Conservation (phyloP, 2,113 vertebrate genomes). For the Carassius carassius region DNA sequence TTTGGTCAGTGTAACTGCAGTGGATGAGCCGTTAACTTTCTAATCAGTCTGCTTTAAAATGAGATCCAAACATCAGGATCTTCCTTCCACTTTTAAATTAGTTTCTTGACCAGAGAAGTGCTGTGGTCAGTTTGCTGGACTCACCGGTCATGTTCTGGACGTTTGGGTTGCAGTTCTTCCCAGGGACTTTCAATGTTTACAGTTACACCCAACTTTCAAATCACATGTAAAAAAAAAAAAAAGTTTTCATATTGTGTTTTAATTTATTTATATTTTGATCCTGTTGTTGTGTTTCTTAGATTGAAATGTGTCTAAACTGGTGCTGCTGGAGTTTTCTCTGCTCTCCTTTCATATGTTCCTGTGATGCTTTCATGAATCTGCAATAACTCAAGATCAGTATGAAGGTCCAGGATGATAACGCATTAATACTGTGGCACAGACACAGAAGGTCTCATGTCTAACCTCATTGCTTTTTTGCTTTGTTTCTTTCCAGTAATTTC, state of each 20-base stretch:
- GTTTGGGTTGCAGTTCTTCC: neutral
- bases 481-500: neutral
- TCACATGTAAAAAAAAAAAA: conserved; percentile 1
- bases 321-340: neutral
- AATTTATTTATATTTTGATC: conserved; percentile 23
- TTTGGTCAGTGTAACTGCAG: neutral
- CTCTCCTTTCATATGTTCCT: conserved; percentile 4
- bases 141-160: neutral
- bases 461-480: neutral
- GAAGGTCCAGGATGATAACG: neutral
- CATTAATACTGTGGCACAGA: conserved; percentile 2
- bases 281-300: conserved; percentile 2
- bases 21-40: neutral
- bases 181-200: conserved; percentile 8
- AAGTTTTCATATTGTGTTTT: neutral
- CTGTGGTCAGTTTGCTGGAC: conserved; percentile 12
- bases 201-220: neutral
- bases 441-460: neutral
- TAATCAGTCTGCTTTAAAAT: conserved; percentile 6
- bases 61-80: conserved; percentile 49
- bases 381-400: neutral
- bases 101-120: neutral
- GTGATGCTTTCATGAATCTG: conserved; percentile 7
- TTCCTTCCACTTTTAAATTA: conserved; percentile 22
- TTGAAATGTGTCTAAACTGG: conserved; percentile 15